Evolutionary conservation across 2,888 invertebrate species (phyloP).

Genomic region (Theretra japonica): DNA sequence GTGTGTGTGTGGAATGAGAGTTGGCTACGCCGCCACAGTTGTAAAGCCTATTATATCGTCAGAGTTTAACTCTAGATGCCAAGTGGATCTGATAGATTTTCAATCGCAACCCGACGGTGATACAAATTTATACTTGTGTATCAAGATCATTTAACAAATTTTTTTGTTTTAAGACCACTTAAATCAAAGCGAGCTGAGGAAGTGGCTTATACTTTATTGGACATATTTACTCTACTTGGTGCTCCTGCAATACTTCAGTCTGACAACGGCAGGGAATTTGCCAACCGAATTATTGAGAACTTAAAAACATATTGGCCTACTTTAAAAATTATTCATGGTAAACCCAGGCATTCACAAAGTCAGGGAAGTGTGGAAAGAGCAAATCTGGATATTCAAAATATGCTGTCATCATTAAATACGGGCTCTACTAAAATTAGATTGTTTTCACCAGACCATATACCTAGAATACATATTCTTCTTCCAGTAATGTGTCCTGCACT

Average conservation of each 20-base stretch:
- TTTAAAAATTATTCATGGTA: slow-evolving; percentile 56
- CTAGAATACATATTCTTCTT: no score
- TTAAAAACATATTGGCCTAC: no score
- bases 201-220: slow-evolving; percentile 54
- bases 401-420: no score
- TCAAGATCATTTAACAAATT: slow-evolving; percentile 65
- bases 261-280: slow-evolving; percentile 56
- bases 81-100: slow-evolving; percentile 51
- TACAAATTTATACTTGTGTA: slow-evolving; percentile 59
- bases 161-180: slow-evolving; percentile 56
- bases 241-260: slow-evolving; percentile 58
- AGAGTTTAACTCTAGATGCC: no score
- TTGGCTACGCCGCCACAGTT: no score
- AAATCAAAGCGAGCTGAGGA: slow-evolving; percentile 54
- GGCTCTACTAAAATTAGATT: no score
- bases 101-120: slow-evolving; percentile 52
- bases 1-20: no score
- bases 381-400: slow-evolving; percentile 61
- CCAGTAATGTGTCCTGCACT: no score
- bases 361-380: slow-evolving; percentile 57
- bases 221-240: slow-evolving; percentile 61
- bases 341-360: slow-evolving; percentile 53
- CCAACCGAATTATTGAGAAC: slow-evolving; percentile 35
- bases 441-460: no score
- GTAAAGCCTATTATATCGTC: slow-evolving; percentile 33